Conservation (phyloP, 2,888 invertebrate genomes). For the Phymatocera aterrima region DNA sequence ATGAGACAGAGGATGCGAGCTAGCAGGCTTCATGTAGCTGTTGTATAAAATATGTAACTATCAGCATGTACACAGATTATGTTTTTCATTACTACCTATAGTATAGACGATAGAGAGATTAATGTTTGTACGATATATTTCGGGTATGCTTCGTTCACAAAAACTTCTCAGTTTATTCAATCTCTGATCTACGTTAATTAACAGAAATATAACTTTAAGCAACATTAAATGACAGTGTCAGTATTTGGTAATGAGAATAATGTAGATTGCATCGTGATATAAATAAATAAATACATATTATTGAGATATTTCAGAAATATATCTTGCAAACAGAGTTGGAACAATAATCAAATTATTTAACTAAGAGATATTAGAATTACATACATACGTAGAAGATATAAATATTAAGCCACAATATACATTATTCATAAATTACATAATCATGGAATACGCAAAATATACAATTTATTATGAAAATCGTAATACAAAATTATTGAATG, state of each 20-base stretch:
- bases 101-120: constrained; percentile 43
- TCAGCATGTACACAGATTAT: constrained; percentile 50
- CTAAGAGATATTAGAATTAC: constrained; percentile 48
- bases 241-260: not conserved
- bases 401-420: constrained; percentile 44
- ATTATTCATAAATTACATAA: constrained; percentile 47
- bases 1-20: constrained; percentile 9
- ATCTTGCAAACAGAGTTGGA: constrained; percentile 52
- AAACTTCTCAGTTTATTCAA: no score
- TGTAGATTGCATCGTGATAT: not conserved
- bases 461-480: constrained; percentile 48
- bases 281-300: not conserved
- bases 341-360: constrained; percentile 54
- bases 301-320: constrained; percentile 31
- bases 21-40: constrained; percentile 50
- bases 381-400: constrained; percentile 44
- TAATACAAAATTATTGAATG: constrained; percentile 50
- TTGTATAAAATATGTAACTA: constrained; percentile 53
- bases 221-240: not conserved
- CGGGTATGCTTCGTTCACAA: not conserved
- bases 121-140: constrained; percentile 51
- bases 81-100: constrained; percentile 42
- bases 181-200: no score
- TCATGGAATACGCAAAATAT: constrained; percentile 48
- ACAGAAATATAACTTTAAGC: not conserved